Evolutionary conservation across 2,888 invertebrate genomes (phyloP).

Genomic region (Deilephila porcellus): DNA sequence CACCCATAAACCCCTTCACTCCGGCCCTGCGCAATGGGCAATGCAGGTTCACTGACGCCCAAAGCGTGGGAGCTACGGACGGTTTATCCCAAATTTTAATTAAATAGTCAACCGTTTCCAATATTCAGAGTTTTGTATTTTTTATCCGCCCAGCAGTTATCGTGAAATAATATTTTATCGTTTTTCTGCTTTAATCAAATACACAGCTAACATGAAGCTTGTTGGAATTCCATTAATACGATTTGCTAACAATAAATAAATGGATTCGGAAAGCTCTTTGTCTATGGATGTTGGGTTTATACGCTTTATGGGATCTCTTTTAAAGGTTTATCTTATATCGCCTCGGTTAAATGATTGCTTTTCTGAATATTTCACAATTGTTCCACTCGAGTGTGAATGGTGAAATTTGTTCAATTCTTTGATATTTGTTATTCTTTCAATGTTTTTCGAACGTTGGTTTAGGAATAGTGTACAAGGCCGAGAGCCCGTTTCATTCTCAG

Average conservation of each 20-base stretch:
- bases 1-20: neutral
- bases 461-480: too few relatives aligned
- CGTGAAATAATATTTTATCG: neutral
- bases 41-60: conserved; percentile 6
- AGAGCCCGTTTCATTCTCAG: too few relatives aligned
- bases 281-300: too few relatives aligned
- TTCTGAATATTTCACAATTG: too few relatives aligned
- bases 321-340: too few relatives aligned
- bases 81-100: conserved; percentile 52
- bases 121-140: conserved; percentile 34
- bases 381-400: too few relatives aligned
- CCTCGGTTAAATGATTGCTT: too few relatives aligned
- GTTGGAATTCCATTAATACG: neutral
- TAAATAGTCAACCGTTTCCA: conserved; percentile 54
- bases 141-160: neutral
- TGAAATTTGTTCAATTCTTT: too few relatives aligned
- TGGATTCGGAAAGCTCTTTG: too few relatives aligned
- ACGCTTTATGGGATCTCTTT: too few relatives aligned
- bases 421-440: too few relatives aligned
- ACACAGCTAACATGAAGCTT: neutral
- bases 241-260: neutral
- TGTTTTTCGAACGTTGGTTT: too few relatives aligned
- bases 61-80: conserved; percentile 38
- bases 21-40: neutral
- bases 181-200: neutral